Evolutionary conservation across 2,113 vertebrate species (phyloP).

Genomic region (Centropus bengalensis): DNA sequence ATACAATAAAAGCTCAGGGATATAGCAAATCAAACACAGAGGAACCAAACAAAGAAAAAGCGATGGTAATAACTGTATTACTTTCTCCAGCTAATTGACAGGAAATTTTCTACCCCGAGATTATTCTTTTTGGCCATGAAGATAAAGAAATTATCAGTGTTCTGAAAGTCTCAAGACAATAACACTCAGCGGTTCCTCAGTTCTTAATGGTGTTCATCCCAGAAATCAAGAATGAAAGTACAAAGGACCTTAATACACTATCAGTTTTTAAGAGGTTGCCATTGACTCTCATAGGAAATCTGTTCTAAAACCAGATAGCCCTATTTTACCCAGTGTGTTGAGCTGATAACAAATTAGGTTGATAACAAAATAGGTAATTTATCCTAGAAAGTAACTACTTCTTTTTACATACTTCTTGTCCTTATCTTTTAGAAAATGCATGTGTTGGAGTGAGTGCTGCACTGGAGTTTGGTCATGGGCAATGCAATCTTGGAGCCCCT

Average conservation of each 20-base stretch:
- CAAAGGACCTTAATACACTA: not conserved
- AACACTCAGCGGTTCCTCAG: not conserved
- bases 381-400: not conserved
- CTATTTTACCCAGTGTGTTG: not conserved
- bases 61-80: not conserved
- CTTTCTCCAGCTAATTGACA: not conserved
- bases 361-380: slow-evolving; percentile 20
- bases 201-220: not conserved
- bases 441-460: not conserved
- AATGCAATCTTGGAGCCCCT: not conserved
- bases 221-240: not conserved
- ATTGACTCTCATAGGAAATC: not conserved
- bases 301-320: not conserved
- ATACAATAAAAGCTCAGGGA: not conserved
- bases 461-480: not conserved
- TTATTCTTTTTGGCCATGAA: not conserved
- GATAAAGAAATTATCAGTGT: not conserved
- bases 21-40: not conserved
- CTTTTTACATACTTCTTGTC: not conserved
- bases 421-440: not conserved
- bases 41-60: not conserved
- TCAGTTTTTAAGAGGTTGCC: not conserved
- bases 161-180: not conserved
- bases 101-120: not conserved
- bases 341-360: slow-evolving; percentile 26